phyloP scores from a whole-genome alignment of 2,797 vertebrate species.

The Anableps anableps region DNA sequence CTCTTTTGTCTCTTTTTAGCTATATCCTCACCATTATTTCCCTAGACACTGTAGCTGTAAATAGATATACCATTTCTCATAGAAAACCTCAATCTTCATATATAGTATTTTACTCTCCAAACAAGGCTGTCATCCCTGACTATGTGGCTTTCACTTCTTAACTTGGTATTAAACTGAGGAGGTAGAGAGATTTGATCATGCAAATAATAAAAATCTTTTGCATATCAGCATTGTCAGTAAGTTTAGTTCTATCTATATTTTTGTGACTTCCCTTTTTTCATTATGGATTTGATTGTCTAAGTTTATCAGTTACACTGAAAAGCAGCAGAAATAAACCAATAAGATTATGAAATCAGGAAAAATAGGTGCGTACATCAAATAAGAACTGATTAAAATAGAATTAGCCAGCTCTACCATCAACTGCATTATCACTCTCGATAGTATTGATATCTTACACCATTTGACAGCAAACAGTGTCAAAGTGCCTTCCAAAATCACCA shows the following conservation, averaged over 20 bases:
- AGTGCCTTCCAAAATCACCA: conserved; percentile 60
- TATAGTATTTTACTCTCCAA: conserved; percentile 32
- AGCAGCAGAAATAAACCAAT: conserved; percentile 20
- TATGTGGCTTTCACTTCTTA: conserved; percentile 33
- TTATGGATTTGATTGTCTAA: not conserved
- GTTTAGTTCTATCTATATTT: conserved; percentile 32
- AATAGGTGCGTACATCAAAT: not conserved
- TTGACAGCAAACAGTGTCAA: conserved; percentile 61
- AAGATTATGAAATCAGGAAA: not conserved
- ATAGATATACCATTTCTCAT: conserved; percentile 79
- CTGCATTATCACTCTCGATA: conserved; percentile 52
- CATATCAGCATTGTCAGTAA: conserved; percentile 29
- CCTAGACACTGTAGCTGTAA: conserved; percentile 71
- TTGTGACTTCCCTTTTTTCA: conserved; percentile 11
- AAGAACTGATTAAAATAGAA: conserved; percentile 30
- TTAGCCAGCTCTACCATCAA: conserved; percentile 23
- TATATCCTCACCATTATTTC: conserved; percentile 53
- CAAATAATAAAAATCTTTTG: conserved; percentile 35
- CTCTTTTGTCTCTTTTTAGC: conserved; percentile 32
- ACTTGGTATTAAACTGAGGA: conserved; percentile 40
- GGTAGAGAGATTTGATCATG: conserved; percentile 44
- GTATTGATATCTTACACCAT: conserved; percentile 52
- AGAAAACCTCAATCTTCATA: conserved; percentile 67
- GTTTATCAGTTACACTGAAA: conserved; percentile 15
- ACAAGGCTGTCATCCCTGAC: conserved; percentile 60